Evolutionary conservation across 2,888 invertebrate genomes (phyloP).

Genomic region (Callyntrura sp.): DNA sequence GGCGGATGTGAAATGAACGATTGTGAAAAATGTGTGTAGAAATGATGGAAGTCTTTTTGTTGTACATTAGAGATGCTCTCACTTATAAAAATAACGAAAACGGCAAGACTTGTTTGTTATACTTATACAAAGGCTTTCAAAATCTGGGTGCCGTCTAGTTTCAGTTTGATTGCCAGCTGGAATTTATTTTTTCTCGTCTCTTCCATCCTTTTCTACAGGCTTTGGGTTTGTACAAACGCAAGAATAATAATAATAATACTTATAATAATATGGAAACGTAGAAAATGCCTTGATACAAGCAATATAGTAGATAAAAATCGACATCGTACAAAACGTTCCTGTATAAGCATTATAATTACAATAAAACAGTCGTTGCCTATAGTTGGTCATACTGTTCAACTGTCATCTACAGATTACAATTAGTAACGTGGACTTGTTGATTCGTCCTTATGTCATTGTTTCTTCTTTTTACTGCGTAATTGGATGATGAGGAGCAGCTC

Average conservation of each 20-base stretch:
- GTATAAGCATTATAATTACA: no score
- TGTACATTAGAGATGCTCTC: background rate
- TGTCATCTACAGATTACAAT: no score
- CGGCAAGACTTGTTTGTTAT: background rate
- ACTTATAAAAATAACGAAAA: background rate
- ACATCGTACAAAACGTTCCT: background rate
- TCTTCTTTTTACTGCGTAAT: no score
- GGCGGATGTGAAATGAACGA: background rate
- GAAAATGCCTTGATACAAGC: background rate
- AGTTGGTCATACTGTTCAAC: no score
- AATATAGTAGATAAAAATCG: background rate
- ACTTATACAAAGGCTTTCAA: background rate
- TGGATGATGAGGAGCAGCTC: no score
- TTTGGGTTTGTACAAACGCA: background rate
- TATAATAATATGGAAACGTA: background rate
- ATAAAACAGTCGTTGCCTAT: no score
- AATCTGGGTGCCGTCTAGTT: background rate
- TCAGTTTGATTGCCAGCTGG: background rate
- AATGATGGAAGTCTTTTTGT: background rate
- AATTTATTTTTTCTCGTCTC: background rate
- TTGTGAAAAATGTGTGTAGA: background rate
- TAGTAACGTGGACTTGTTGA: no score
- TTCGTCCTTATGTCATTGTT: no score
- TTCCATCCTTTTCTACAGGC: background rate
- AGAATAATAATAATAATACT: background rate